Base-by-base conservation (phyloP, 2,888 invertebrate species). In the Acronicta leporina region DNA sequence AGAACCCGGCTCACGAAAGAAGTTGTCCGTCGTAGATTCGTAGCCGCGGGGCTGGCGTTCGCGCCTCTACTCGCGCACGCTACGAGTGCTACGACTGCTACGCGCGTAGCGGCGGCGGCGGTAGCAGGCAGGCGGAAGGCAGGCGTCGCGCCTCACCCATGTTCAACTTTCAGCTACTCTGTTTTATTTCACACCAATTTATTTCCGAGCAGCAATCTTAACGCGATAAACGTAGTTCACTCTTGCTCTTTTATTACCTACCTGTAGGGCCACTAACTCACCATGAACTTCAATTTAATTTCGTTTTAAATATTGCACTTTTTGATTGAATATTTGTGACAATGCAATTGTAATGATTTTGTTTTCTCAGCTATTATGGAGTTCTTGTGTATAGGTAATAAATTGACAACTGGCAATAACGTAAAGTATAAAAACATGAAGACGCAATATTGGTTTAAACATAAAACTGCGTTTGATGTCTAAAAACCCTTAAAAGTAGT, bases 401-500 rank as follows among this genome's bases (percentile, higher is more conserved):
- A 77, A 77, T 71, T 79, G 76, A 85, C 85, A 86, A 86, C 85
- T 78, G 80, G 81, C 82, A 84, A 82, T 82, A 80, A 85, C 88
- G 82, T 89, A 87, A 90, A 89, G 73, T 79, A 87, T 86, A 83
- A 86, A 85, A 70, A 79, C 82, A 87, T 89, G 90, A 89, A 89
- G 86, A 84, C 83, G 83, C 87, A 90, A 91, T 91, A 92, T 89
- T 89, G 92, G 86, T 83, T 82, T 76, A 86, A 79, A 82, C 87
- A 87, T 92, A 91, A 92, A 91, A 86, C 84, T 70, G 83, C 86
- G 81, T 88, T 90, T 90, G 89, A 87, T 89, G 87, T 88, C 91
- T 87, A 88, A 93, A 91, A 90, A 87, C 88, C 88, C 87, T 92
- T 89, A 92, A 92, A 93, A 91, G 88, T 91, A 92, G 90, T 91